These are phyloP conservation scores for Melipona bicolor DNA, from an alignment of 2,888 invertebrate species.

Conservation along the genomic window DNA sequence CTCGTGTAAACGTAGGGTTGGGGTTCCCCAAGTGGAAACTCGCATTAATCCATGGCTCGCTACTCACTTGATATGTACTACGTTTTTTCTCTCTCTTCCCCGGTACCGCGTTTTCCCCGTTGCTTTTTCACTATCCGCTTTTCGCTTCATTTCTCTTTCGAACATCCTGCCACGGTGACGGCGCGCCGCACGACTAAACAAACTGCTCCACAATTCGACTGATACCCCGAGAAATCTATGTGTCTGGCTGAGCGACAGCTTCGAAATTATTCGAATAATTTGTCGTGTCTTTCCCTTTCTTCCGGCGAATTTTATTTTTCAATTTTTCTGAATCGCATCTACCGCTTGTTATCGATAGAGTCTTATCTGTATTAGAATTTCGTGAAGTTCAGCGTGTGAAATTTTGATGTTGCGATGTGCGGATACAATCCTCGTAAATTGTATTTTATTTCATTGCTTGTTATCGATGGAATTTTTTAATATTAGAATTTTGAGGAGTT, in stretches of 20 bases:
- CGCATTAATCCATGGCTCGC: slow-evolving; percentile 61
- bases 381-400: background rate
- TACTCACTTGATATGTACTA: slow-evolving; percentile 42
- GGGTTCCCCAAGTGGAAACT: slow-evolving; percentile 56
- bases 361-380: background rate
- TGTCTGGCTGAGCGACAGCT: slow-evolving; percentile 7
- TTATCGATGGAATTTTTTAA: too few species aligned
- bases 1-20: slow-evolving; percentile 44
- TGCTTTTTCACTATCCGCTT: slow-evolving; percentile 48
- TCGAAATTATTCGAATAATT: slow-evolving; percentile 6
- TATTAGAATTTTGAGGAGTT: too few species aligned
- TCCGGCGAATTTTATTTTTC: background rate
- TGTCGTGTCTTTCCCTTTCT: background rate
- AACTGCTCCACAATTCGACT: slow-evolving; percentile 25
- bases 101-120: slow-evolving; percentile 8
- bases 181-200: slow-evolving; percentile 71
- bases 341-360: too few species aligned
- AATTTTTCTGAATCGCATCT: background rate
- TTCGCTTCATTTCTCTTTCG: slow-evolving; percentile 72
- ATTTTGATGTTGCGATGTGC: background rate
- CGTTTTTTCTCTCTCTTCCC: slow-evolving; percentile 5
- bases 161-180: slow-evolving; percentile 52
- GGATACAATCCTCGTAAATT: too few species aligned
- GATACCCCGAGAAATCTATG: slow-evolving; percentile 19
- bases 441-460: too few species aligned